Percentiles rank a stretch among this genome's conserved stretches.
phyloP scores from a whole-genome alignment of 2,888 invertebrate genomes.

The Busseola fusca region DNA sequence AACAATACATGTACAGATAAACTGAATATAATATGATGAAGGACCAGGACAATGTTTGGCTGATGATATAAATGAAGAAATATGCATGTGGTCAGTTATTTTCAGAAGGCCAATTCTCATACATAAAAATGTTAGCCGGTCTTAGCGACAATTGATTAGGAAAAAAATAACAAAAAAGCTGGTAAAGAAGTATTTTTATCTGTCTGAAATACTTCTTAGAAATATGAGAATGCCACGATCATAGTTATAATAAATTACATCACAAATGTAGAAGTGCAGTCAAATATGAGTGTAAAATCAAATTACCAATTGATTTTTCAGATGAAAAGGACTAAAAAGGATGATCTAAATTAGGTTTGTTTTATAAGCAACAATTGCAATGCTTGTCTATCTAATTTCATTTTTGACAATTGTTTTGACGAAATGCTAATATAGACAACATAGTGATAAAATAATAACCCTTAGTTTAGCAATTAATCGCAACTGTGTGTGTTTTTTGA shows the following conservation, averaged over 20 bases:
- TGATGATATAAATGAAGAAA: not conserved
- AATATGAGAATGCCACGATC: too few species aligned
- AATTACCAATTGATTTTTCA: slow-evolving; percentile 73
- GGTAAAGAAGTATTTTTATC: too few species aligned
- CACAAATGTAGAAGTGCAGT: not conserved
- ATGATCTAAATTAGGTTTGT: slow-evolving; percentile 75
- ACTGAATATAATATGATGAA: not conserved
- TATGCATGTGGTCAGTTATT: too few species aligned
- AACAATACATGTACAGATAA: not conserved
- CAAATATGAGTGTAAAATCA: slow-evolving; percentile 18
- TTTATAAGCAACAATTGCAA: slow-evolving; percentile 31
- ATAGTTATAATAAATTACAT: not conserved
- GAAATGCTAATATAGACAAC: slow-evolving; percentile 31
- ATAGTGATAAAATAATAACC: slow-evolving; percentile 13
- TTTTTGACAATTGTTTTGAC: slow-evolving; percentile 7
- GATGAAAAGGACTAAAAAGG: slow-evolving; percentile 81
- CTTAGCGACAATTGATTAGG: too few species aligned
- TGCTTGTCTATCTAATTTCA: slow-evolving; percentile 18
- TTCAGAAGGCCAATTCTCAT: not conserved
- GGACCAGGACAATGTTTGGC: not conserved
- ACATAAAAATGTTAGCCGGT: too few species aligned
- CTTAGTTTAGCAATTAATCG: slow-evolving; percentile 13
- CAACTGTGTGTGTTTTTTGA: slow-evolving; percentile 33
- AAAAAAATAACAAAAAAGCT: too few species aligned
- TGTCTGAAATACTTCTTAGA: too few species aligned